These are phyloP conservation scores for Brachirus orientalis DNA, from an alignment of 2,113 vertebrate species.

Conservation along the genomic window DNA sequence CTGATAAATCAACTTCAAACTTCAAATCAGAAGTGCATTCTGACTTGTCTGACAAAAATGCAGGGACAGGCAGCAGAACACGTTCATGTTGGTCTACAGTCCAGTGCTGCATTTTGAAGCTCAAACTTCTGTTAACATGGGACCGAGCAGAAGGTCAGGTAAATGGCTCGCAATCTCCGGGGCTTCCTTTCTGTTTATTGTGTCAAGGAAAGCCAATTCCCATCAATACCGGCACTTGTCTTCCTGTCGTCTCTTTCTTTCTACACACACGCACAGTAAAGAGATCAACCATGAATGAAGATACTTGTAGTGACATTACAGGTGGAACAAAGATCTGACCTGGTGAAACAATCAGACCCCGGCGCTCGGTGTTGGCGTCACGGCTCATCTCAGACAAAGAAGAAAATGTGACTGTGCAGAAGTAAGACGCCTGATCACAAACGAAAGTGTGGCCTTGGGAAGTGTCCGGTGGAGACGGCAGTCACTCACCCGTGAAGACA, in stretches of 20 bases:
- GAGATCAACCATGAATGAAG: background rate
- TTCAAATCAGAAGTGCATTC: no score
- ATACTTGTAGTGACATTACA: background rate
- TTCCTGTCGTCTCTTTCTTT: background rate
- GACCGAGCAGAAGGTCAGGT: slow-evolving; percentile 6
- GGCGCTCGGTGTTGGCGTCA: background rate
- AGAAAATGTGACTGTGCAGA: slow-evolving; percentile 4
- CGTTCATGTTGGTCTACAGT: no score
- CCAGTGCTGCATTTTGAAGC: no score
- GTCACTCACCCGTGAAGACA: slow-evolving; percentile 37
- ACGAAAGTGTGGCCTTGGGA: slow-evolving; percentile 11
- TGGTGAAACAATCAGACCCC: slow-evolving; percentile 21
- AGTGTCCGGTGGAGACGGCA: slow-evolving; percentile 20
- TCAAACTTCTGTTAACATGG: no score
- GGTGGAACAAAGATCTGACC: slow-evolving; percentile 9
- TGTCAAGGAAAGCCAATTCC: background rate
- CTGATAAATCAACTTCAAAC: no score
- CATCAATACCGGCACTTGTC: background rate
- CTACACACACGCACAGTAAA: background rate
- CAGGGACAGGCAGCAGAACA: no score
- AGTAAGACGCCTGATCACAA: slow-evolving; percentile 3
- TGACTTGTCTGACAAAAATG: no score
- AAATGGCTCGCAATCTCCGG: background rate
- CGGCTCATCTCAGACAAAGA: background rate
- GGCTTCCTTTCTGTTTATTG: background rate